Base-by-base conservation (phyloP, 2,797 vertebrate species). In the Lutjanus campechanus region DNA sequence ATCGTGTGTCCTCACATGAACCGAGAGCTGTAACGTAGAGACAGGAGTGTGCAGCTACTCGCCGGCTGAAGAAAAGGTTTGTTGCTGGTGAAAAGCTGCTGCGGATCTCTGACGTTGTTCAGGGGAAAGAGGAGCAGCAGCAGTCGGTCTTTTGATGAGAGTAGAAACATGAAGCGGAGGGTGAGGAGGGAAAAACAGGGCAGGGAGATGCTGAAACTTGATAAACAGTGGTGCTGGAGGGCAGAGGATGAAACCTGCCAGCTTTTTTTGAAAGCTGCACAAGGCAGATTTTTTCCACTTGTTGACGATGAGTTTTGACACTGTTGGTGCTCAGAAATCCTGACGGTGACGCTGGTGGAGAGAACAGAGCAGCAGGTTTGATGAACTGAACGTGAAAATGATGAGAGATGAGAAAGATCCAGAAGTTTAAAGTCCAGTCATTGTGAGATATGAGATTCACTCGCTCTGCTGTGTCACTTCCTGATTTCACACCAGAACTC, bases 101-200 rank as follows among this genome's bases (percentile, higher is more conserved):
- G 62, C 62, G 41, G 36, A 29, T 46, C 50, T 58, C 8, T 17
- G 72, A 65, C 46, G 51, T 1, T 3, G 20, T 9, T 40, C 25
- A 10, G 53, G 17, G 36, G 16, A 5, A 49, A 68, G 67, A 43
- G 4, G 1, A 60, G 64, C 56, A 8, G 68, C 17, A 8, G 49
- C 8, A 6, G 29, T 36, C 3, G 54, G 22, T 8, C 40, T 70
- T 49, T 44, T 17, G 65, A 55, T 22, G 47, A 16, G 29, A 36
- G 54, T 51, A n/a, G 60, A 51, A 46, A 40, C 40, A 0, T 44
- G 55, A 50, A 49, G 65, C 16, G 3, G 61, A 58, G 51, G 20
- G 11, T 8, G 70, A 61, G 58, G 62, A 49, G 49, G 46, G 64
- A 50, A 29, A 53, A 56, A 22, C 17, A 17, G 77, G 44, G 17